A percentile compares a stretch with the other conserved stretches of the same genome.
phyloP scores from a whole-genome alignment of 2,113 vertebrate genomes.

The Elephantulus edwardii region DNA sequence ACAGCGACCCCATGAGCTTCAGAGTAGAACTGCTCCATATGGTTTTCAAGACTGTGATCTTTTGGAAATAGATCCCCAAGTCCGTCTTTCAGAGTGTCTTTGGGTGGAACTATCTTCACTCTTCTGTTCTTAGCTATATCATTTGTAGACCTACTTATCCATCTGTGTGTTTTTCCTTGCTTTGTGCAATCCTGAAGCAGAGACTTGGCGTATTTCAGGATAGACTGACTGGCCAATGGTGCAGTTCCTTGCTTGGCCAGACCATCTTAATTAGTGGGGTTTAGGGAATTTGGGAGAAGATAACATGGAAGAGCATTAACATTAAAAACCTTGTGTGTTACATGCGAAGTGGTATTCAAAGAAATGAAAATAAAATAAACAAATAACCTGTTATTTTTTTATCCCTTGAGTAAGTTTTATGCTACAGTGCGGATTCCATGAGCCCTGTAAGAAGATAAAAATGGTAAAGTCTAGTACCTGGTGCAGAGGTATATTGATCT shows the following conservation, averaged over 20 bases:
- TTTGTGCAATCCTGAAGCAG: background rate
- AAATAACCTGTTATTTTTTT: background rate
- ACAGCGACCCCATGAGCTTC: background rate
- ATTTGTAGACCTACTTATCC: background rate
- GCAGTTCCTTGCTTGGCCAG: conserved; percentile 19
- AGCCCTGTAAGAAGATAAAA: conserved; percentile 73
- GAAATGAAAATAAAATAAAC: conserved; percentile 22
- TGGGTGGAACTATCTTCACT: background rate
- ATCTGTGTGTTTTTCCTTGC: background rate
- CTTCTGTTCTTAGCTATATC: conserved; percentile 1
- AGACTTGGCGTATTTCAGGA: background rate
- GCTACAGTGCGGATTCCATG: conserved; percentile 48
- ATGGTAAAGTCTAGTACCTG: conserved; percentile 87
- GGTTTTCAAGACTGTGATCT: background rate
- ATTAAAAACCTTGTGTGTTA: background rate
- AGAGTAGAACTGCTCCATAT: background rate
- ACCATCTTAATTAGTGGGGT: background rate
- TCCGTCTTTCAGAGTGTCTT: background rate
- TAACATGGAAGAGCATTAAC: background rate
- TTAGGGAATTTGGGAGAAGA: background rate
- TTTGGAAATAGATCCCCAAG: background rate
- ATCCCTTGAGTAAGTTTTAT: conserved; percentile 38
- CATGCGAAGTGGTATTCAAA: background rate
- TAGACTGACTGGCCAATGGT: background rate
- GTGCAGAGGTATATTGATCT: conserved; percentile 94